These are phyloP conservation scores for Acleris laterana DNA, from an alignment of 2,888 invertebrate species.

Conservation along the genomic window DNA sequence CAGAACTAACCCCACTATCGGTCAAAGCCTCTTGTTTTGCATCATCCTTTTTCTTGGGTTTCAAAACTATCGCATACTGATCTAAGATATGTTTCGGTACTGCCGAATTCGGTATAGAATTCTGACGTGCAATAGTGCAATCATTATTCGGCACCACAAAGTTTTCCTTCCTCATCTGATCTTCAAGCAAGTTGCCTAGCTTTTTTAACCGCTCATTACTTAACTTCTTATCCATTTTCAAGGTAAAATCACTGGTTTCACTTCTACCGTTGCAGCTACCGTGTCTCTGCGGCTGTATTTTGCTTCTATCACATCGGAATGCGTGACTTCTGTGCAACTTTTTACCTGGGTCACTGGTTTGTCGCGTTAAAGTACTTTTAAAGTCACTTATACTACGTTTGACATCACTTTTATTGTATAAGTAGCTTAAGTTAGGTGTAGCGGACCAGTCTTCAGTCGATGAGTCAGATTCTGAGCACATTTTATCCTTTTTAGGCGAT, in stretches of 20 bases:
- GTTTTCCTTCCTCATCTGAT: constrained; percentile 76
- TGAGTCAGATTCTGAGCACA: constrained; percentile 47
- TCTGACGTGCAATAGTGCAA: constrained; percentile 43
- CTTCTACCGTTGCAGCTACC: constrained; percentile 71
- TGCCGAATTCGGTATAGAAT: constrained; percentile 69
- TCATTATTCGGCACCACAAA: constrained; percentile 51
- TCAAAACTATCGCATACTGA: constrained; percentile 76
- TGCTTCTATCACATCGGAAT: constrained; percentile 81
- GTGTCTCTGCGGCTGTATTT: constrained; percentile 65
- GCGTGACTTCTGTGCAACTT: constrained; percentile 85
- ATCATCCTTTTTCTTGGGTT: constrained; percentile 61
- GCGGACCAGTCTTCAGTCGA: constrained; percentile 50
- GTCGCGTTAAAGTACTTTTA: constrained; percentile 68
- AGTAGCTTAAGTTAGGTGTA: constrained; percentile 69
- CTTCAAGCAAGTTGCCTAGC: constrained; percentile 72
- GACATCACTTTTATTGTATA: constrained; percentile 66
- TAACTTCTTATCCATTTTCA: constrained; percentile 69
- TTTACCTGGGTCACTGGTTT: constrained; percentile 80
- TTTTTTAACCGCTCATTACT: constrained; percentile 71
- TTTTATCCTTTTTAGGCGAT: constrained; percentile 24
- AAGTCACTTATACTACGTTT: constrained; percentile 59
- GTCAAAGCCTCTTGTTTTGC: constrained; percentile 74
- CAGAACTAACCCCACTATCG: constrained; percentile 79
- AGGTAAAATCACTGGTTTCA: constrained; percentile 64
- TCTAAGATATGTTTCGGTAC: constrained; percentile 77